Conservation (phyloP, 2,888 invertebrate species). For the Gastrophysa polygoni region DNA sequence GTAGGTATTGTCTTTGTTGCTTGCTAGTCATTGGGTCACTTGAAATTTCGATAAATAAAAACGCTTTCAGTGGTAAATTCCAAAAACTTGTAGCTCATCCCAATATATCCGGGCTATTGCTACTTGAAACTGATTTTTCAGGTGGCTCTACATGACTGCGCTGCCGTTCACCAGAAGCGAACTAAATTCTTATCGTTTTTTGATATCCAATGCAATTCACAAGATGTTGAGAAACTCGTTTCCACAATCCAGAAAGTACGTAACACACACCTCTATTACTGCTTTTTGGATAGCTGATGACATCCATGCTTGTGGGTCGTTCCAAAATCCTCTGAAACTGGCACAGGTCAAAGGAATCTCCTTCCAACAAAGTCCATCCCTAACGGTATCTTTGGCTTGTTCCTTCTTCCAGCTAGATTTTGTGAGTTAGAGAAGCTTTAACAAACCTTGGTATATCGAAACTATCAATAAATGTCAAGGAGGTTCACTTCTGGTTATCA, state of each 20-base stretch:
- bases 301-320: not conserved
- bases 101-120: no score
- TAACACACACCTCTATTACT: constrained; percentile 14
- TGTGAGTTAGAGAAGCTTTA: not conserved
- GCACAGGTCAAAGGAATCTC: not conserved
- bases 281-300: constrained; percentile 11
- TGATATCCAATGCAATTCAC: not conserved
- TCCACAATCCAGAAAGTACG: not conserved
- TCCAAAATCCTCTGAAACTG: not conserved
- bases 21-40: constrained; percentile 1
- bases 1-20: constrained; percentile 1
- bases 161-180: not conserved
- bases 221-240: not conserved
- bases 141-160: not conserved
- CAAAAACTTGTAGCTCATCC: not conserved
- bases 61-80: not conserved
- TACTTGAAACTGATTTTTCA: constrained; percentile 6
- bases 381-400: not conserved
- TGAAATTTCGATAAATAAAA: constrained; percentile 6
- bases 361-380: constrained; percentile 2
- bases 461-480: not conserved
- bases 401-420: not conserved
- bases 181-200: not conserved
- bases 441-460: not conserved
- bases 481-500: not conserved